Base-by-base conservation (phyloP, 2,797 vertebrate genomes). In the Pangasius krempfi region DNA sequence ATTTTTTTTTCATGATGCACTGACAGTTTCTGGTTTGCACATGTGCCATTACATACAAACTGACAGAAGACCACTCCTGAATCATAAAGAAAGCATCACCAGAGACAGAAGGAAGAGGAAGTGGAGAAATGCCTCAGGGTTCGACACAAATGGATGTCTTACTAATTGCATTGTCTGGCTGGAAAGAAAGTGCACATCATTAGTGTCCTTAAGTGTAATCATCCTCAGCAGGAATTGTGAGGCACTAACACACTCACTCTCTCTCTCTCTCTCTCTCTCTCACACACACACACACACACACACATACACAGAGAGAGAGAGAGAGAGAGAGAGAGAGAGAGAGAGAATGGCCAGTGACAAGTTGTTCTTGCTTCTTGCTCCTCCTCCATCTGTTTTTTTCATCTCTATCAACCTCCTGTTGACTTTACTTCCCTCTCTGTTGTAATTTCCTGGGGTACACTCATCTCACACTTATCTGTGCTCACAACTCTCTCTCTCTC, bases 131-230 rank as follows among this genome's bases (percentile, higher is more conserved):
- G 94, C 94, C 95, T 94, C n/a, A 91, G 95, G 94, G 92, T 95
- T 94, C 92, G 87, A 94, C 93, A 94, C 95, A 72, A 85, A 95
- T 95, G 94, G 93, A 94, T 95, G 94, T 95, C 93, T 95, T 95
- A 95, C 93, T 96, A 96, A 97, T 96, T 95, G 92, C 92, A 92
- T 93, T 94, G 95, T 95, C 96, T 95, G 94, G 93, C 94, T 94
- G 94, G 89, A 94, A 95, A 95, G 93, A 94, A 95, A 96, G 93
- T 94, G 92, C 92, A 91, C 94, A 95, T 96, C 95, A 95, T 95
- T 95, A 94, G 94, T 95, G 93, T 95, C 95, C 95, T 96, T 97
- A 97, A 94, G 92, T 93, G 92, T 94, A 96, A 96, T 97, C 94
- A 96, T 94, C 93, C 92, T 94, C 94, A 96, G 95, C 95, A 96